Evolutionary conservation across 2,888 invertebrate genomes (phyloP), one percentile per base, ranked within the genome.

Genomic region (Andrena bucephala): DNA sequence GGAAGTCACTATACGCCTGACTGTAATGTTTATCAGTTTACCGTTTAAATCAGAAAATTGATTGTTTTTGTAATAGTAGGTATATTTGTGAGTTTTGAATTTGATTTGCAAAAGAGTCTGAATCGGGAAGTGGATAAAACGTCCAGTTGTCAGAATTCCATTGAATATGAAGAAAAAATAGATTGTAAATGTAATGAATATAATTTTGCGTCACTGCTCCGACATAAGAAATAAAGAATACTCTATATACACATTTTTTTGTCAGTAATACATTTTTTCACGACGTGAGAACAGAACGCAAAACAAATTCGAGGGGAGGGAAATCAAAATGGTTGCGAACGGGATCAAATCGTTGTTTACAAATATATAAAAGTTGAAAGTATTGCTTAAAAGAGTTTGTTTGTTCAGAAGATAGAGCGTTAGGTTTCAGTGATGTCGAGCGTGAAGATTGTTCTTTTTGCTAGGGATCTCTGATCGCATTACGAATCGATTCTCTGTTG

Each of bases 381-480:
- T 54, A 13, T 24, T 24, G 73, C 54, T 50, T 31, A 36, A 65
- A 42, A 6, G 8, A 20, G 59, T 79, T 79, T 75, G 63, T 79
- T 79, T 79, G 24, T 70, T n/a, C 60, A 42, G 16, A 4, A 48
- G 24, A 74, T 67, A 59, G 66, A 74, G 67, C 54, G 66, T 67
- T 74, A 76, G 31, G 36, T 62, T 54, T 42, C 62, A 24, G 69
- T 33, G 50, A 69, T 29, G 24, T 75, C 42, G 16, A 13, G 65
- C 24, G 50, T n/a, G 36, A 69, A 50, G 27, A 16, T 42, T 24
- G 13, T 76, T 62, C 52, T 54, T 69, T 74, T 52, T 67, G 27
- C 27, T 24, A 31, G 24, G 20, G 20, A 57, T 65, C 65, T 27
- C 29, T 65, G 36, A 27, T n/a, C 29, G 33, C 50, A 16, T 48